Percentiles rank a stretch among this genome's conserved stretches.
Conservation (phyloP, 2,888 invertebrate genomes). For the Leucania comma region DNA sequence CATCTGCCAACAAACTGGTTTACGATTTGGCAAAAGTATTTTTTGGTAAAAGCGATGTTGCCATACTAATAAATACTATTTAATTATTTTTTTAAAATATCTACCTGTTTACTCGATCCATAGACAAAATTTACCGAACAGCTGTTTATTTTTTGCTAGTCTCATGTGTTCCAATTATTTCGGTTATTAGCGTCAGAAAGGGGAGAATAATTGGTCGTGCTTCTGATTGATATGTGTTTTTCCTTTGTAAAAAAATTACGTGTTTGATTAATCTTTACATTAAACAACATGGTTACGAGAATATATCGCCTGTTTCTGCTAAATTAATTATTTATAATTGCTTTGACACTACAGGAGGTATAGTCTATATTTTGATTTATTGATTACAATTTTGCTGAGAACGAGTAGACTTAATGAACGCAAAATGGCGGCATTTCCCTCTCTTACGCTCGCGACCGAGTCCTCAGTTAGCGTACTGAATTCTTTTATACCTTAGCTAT, state of each 20-base stretch:
- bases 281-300: neutral
- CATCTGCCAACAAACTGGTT: too few relatives aligned
- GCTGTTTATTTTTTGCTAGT: neutral
- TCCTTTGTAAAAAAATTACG: neutral
- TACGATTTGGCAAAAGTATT: too few relatives aligned
- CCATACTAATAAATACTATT: too few relatives aligned
- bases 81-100: too few relatives aligned
- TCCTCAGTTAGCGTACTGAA: too few relatives aligned
- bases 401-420: too few relatives aligned
- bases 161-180: conserved; percentile 19
- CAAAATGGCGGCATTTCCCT: too few relatives aligned
- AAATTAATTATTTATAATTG: neutral
- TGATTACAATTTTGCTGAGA: neutral
- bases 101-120: too few relatives aligned
- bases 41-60: too few relatives aligned
- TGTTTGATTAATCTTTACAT: neutral
- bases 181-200: conserved; percentile 21
- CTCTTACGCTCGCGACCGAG: too few relatives aligned
- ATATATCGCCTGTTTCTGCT: too few relatives aligned
- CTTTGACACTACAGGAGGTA: neutral
- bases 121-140: neutral
- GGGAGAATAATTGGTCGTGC: conserved; percentile 4
- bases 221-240: conserved; percentile 7
- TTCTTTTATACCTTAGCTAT: too few relatives aligned
- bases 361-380: neutral